These are phyloP conservation scores for Notothenia coriiceps DNA, from an alignment of 2,113 vertebrate genomes.

Conservation along the genomic window DNA sequence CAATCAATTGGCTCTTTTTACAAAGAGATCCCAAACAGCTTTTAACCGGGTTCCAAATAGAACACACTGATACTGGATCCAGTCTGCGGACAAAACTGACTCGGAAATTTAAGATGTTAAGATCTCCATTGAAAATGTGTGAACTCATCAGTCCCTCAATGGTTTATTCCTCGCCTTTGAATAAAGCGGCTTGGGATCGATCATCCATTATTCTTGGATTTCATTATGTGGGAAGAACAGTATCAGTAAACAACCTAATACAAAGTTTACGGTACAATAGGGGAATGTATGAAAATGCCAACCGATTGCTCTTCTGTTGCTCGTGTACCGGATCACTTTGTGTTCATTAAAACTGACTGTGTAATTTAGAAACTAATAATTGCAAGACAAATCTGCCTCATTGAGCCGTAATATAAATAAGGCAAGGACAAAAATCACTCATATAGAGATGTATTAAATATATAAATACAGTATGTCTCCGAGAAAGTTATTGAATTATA, in stretches of 20 bases:
- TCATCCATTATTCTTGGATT: constrained; percentile 78
- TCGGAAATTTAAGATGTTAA: constrained; percentile 73
- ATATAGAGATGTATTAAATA: not conserved
- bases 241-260: constrained; percentile 68
- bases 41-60: constrained; percentile 74
- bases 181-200: constrained; percentile 57
- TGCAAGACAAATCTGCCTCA: not conserved
- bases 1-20: constrained; percentile 79
- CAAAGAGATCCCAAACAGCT: constrained; percentile 60
- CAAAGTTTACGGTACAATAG: constrained; percentile 34
- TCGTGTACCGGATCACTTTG: not conserved
- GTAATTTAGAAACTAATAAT: not conserved
- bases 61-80: constrained; percentile 70
- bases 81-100: constrained; percentile 55
- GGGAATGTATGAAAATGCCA: constrained; percentile 16
- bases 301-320: constrained; percentile 18
- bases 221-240: constrained; percentile 73
- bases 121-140: constrained; percentile 74
- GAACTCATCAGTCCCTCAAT: constrained; percentile 75
- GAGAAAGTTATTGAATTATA: not conserved
- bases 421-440: not conserved
- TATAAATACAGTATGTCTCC: not conserved
- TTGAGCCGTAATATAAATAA: not conserved
- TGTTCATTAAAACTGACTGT: constrained; percentile 1
- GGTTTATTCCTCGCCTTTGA: constrained; percentile 63